Conservation (phyloP, 2,888 invertebrate species). For the Hanleya hanleyi region DNA sequence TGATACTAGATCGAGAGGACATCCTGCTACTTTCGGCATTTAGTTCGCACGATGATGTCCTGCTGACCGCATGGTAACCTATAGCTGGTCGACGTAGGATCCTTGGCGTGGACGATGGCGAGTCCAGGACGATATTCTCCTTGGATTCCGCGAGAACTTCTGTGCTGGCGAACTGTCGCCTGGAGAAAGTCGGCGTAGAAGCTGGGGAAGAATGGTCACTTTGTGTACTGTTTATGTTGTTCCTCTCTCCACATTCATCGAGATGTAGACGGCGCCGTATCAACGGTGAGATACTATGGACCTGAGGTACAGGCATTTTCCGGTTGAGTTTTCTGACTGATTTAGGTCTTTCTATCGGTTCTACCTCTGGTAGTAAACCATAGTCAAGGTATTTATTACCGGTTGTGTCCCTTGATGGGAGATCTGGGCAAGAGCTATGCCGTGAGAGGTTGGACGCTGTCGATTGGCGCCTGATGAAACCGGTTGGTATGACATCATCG, state of each 20-base stretch:
- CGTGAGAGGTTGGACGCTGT: slow-evolving; percentile 6
- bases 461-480: not conserved
- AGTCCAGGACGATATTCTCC: not conserved
- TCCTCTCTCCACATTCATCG: not conserved
- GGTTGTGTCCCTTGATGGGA: not conserved
- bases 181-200: not conserved
- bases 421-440: slow-evolving; percentile 8
- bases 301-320: not conserved
- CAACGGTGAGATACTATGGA: not conserved
- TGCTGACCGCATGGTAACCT: not conserved
- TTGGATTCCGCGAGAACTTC: not conserved
- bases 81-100: not conserved
- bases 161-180: not conserved
- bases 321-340: not conserved
- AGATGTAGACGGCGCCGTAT: not conserved
- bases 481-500: not conserved
- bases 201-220: not conserved
- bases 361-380: not conserved
- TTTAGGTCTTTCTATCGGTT: not conserved
- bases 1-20: slow-evolving; percentile 11
- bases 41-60: slow-evolving; percentile 8
- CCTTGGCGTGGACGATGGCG: slow-evolving; percentile 1
- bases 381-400: not conserved
- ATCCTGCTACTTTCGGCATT: slow-evolving; percentile 5
- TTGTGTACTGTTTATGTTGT: not conserved